Percentiles rank a stretch among this genome's conserved stretches.
Evolutionary conservation across 2,113 vertebrate species (phyloP).

Genomic region (Bothrops jararaca): DNA sequence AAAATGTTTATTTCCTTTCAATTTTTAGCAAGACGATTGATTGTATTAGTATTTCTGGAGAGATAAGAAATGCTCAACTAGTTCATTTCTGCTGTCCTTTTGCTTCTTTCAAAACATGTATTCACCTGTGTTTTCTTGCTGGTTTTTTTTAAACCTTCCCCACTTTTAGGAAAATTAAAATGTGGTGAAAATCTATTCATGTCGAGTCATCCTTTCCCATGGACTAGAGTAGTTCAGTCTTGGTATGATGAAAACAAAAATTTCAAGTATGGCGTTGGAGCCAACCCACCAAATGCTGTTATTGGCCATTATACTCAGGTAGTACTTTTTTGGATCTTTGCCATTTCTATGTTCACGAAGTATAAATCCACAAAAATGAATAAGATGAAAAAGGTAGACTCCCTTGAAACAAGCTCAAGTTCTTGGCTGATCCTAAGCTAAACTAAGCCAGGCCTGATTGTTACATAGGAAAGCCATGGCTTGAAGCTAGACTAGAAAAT

Average conservation of each 20-base stretch:
- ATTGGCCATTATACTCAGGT: conserved; percentile 62
- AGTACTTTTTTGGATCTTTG: background rate
- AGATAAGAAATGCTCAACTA: background rate
- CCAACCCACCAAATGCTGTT: background rate
- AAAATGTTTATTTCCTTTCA: background rate
- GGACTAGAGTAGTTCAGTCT: conserved; percentile 44
- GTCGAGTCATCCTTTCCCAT: conserved; percentile 35
- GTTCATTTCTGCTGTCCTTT: background rate
- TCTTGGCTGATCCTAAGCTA: background rate
- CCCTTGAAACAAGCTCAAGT: background rate
- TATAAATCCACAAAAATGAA: background rate
- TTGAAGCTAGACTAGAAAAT: background rate
- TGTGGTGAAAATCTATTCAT: conserved; percentile 63
- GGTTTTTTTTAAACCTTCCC: background rate
- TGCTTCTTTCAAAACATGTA: background rate
- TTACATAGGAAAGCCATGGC: background rate
- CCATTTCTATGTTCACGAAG: background rate
- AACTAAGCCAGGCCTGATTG: background rate
- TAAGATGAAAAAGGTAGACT: background rate
- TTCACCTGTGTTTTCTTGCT: background rate
- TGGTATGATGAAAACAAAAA: conserved; percentile 39
- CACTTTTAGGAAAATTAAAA: background rate
- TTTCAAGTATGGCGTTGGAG: conserved; percentile 47
- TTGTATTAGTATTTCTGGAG: background rate
- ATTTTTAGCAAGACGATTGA: background rate